These are phyloP conservation scores for Tor tambroides DNA, from an alignment of 2,113 vertebrate species.

Conservation along the genomic window DNA sequence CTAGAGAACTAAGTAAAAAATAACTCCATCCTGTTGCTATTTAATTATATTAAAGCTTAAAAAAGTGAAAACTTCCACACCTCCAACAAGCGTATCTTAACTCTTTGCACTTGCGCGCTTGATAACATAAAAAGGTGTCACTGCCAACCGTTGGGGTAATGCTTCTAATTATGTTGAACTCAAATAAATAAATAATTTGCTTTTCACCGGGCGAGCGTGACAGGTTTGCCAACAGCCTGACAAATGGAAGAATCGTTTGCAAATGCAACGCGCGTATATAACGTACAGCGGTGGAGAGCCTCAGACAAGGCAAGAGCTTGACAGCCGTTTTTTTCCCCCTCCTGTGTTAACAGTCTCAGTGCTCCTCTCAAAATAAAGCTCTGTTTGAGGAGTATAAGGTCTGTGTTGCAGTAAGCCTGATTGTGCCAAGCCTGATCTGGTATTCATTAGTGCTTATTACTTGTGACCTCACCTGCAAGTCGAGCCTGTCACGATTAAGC, in stretches of 20 bases:
- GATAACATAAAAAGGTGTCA: slow-evolving; percentile 78
- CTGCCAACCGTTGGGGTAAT: slow-evolving; percentile 69
- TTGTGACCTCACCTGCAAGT: slow-evolving; percentile 76
- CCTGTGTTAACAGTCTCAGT: slow-evolving; percentile 69
- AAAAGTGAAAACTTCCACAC: slow-evolving; percentile 68
- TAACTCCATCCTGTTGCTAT: slow-evolving; percentile 61
- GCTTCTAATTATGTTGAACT: slow-evolving; percentile 81
- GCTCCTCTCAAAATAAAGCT: slow-evolving; percentile 62
- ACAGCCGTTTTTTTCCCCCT: slow-evolving; percentile 73
- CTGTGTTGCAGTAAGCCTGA: slow-evolving; percentile 69
- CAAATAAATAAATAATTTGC: slow-evolving; percentile 80
- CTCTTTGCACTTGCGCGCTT: slow-evolving; percentile 73
- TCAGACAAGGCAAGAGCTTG: slow-evolving; percentile 73
- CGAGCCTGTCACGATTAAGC: slow-evolving; percentile 68
- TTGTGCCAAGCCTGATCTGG: slow-evolving; percentile 68
- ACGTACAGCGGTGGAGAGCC: slow-evolving; percentile 62
- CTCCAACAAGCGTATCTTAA: slow-evolving; percentile 72
- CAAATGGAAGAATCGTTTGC: slow-evolving; percentile 68
- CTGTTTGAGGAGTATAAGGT: slow-evolving; percentile 74
- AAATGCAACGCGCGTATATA: slow-evolving; percentile 65
- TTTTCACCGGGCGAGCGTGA: slow-evolving; percentile 77
- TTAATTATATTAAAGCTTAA: slow-evolving; percentile 80
- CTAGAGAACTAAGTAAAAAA: slow-evolving; percentile 41
- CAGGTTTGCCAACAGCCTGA: slow-evolving; percentile 78
- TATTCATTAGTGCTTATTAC: slow-evolving; percentile 73